Conservation (phyloP, 2,797 vertebrate species). For the Mico argentatus region DNA sequence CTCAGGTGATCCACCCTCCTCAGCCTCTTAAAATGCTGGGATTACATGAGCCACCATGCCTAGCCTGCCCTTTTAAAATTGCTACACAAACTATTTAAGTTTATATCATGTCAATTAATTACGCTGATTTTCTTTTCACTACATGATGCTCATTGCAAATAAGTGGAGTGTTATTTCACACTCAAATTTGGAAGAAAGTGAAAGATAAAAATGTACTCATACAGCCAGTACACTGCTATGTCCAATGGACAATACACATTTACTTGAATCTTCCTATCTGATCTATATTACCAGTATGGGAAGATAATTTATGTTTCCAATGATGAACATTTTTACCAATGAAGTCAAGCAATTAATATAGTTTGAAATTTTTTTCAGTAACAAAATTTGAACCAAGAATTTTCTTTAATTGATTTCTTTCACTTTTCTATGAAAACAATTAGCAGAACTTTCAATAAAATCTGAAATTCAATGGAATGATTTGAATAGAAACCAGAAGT, state of each 20-base stretch:
- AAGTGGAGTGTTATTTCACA: background rate
- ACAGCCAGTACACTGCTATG: background rate
- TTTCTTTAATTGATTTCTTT: constrained; percentile 26
- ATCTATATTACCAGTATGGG: background rate
- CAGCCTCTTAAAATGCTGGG: background rate
- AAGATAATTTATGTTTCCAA: background rate
- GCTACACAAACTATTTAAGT: background rate
- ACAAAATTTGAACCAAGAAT: background rate
- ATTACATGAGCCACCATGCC: background rate
- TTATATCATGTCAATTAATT: background rate
- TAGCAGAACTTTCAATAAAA: background rate
- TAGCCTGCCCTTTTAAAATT: background rate
- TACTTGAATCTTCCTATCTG: background rate
- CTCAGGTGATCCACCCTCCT: background rate
- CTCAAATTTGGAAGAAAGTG: background rate
- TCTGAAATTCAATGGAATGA: constrained; percentile 27
- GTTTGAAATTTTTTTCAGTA: constrained; percentile 11
- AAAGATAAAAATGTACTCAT: background rate
- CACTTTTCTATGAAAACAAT: background rate
- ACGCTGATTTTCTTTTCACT: background rate
- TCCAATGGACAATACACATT: background rate
- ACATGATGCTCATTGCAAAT: background rate
- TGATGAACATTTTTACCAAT: background rate
- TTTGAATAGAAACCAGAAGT: constrained; percentile 35
- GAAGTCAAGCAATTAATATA: background rate